phyloP scores from a whole-genome alignment of 1,140 invertebrate genomes.

The Heliconius eleuchia region DNA sequence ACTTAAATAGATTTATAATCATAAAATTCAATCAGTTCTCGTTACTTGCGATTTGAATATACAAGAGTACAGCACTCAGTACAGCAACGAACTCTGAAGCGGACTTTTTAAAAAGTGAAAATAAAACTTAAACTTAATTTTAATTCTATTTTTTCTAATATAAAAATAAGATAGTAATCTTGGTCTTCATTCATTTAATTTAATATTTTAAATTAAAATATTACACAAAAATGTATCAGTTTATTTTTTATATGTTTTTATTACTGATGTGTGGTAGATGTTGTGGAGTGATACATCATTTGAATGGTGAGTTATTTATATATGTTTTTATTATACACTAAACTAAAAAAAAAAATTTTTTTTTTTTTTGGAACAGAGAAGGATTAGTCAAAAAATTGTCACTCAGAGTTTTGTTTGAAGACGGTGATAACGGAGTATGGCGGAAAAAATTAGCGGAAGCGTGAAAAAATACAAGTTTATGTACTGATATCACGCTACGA shows the following conservation, averaged over 20 bases:
- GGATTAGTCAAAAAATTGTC: too few relatives aligned
- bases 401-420: too few relatives aligned
- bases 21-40: not conserved
- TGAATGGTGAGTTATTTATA: not conserved
- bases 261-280: not conserved
- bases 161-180: too few relatives aligned
- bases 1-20: not conserved
- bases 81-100: not conserved
- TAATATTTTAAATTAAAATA: too few relatives aligned
- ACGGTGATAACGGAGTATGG: too few relatives aligned
- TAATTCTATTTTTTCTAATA: not conserved
- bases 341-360: too few relatives aligned
- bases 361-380: too few relatives aligned
- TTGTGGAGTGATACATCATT: not conserved
- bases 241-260: not conserved
- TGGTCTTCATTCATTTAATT: too few relatives aligned
- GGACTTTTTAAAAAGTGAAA: not conserved
- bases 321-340: not conserved
- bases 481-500: too few relatives aligned
- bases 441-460: too few relatives aligned
- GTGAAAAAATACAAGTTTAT: too few relatives aligned
- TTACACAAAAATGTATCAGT: not conserved
- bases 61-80: not conserved
- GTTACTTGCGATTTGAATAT: not conserved
- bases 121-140: not conserved